Base-by-base conservation (phyloP, 2,797 vertebrate genomes). In the Natrix natrix region DNA sequence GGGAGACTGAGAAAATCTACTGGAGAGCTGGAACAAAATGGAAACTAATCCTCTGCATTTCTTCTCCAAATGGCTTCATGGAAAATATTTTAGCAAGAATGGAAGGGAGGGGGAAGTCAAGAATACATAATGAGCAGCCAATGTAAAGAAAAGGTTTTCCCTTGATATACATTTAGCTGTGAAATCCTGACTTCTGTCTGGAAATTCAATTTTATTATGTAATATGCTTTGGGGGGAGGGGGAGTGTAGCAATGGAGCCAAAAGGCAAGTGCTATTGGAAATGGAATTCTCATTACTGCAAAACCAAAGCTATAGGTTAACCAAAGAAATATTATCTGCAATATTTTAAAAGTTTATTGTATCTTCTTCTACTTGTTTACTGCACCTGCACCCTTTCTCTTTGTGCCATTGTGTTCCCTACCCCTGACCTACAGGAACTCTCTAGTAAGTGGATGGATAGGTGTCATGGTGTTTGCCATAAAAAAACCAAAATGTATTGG, bases 141-240 rank as follows among this genome's bases (percentile, higher is more conserved):
- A 93, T 1, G 22, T 91, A 91, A 92, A 95, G 92, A 96, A 92
- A 89, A 97, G 57, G 94, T 69, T 56, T 95, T 95, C 87, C 93
- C 63, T 83, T 96, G 89, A 94, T 96, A 92, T 91, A 94, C 66
- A 95, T 95, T 90, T 95, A 95, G 28, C 60, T 95, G 4, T 90
- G 92, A 94, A 97, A 93, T 93, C 88, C 86, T 96, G 94, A 96
- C 74, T 96, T 94, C 93, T 96, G 60, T 97, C 96, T 97, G 97
- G 96, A 97, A 97, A 97, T 94, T 96, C 92, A 86, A 97, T 96
- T 97, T 97, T 94, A 96, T 97, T 97, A 94, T 93, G 95, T 94
- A 97, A 95, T 97, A 93, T 90, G 96, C 96, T 96, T 97, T 95
- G 5, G 5, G 48, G 4, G 5, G 48, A 5, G 94, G 94, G 96